Base-by-base conservation (phyloP, 35 echinoderm and acorn worm species). In the Lytechinus variegatus region DNA sequence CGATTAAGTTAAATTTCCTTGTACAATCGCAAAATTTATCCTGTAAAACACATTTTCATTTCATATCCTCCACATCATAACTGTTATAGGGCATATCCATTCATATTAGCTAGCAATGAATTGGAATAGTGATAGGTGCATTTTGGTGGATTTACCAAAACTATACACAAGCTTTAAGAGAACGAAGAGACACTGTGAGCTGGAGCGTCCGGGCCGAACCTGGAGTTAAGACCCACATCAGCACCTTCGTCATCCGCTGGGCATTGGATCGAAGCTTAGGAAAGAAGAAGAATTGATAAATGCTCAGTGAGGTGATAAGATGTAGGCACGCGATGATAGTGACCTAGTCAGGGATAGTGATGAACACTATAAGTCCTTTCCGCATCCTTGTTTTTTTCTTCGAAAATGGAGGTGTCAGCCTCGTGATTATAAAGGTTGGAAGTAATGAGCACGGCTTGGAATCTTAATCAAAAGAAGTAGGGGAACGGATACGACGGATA, bases 261-360 rank as follows among this genome's bases (percentile, higher is more conserved):
- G 13, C 52, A 54, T 54, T 44, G 12, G 27, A 44, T 90, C 14
- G 5, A 52, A 90, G 27, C 9, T 27, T 52, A 28, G 10, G 52
- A 5, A 10, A 90, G 11, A 6, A 90, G 52, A 21, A 33, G 88
- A 90, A 90, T 90, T 90, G 52, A 90, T 52, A 90, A 90, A 27
- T 52, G n/a, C 29, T 79, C 66, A n/a, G 2, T 8, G 16, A 24
- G 66, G n/a, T 16, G 66, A 19, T 24, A n/a, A 14, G 28, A 19
- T 90, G 28, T 54, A 54, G 10, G 28, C 88, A 90, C 88, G 88
- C 88, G 88, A 90, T 90, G 88, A 90, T 27, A 90, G 27, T 90
- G 88, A 90, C 88, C 88, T 44, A 90, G 88, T 90, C 16, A 12
- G 66, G n/a, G 11, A 90, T 10, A 90, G 88, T 33, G 16, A 24